phyloP scores from a whole-genome alignment of 2,113 vertebrate species.

The Casuarius casuarius region DNA sequence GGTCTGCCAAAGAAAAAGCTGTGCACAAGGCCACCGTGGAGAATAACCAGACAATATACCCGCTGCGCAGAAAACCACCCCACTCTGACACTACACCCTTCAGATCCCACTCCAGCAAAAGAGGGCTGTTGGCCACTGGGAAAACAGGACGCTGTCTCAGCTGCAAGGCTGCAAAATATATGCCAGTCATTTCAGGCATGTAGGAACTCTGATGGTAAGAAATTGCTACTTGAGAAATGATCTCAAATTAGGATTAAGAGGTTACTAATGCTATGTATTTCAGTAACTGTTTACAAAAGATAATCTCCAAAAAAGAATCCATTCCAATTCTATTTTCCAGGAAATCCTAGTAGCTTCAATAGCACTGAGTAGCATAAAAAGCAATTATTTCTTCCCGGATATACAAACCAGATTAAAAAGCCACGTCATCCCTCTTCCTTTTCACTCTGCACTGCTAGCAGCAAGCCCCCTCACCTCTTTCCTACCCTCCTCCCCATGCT shows the following conservation, averaged over 20 bases:
- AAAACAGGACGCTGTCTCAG: not conserved
- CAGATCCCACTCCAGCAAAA: not conserved
- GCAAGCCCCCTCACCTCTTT: not conserved
- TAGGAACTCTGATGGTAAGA: not conserved
- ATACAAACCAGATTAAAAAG: conserved; percentile 42
- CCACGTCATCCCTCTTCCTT: conserved; percentile 6
- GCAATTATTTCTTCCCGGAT: conserved; percentile 15
- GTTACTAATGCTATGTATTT: not conserved
- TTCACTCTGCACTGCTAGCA: not conserved
- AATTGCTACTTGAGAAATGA: not conserved
- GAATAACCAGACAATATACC: conserved; percentile 6
- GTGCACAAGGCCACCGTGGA: not conserved
- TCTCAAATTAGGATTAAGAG: not conserved
- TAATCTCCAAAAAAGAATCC: not conserved
- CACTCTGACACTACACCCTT: not conserved
- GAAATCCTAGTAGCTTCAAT: conserved; percentile 6
- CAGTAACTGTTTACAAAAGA: not conserved
- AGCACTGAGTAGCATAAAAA: not conserved
- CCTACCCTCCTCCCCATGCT: not conserved
- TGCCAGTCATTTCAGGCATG: not conserved
- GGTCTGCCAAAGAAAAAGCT: conserved; percentile 5
- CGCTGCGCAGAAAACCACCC: conserved; percentile 2
- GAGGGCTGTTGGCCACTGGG: not conserved
- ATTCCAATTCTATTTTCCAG: not conserved
- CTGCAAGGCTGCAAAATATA: not conserved